Percentiles rank a stretch among this genome's conserved stretches.
Conservation (phyloP, 2,113 vertebrate species). For the Channa maculata region DNA sequence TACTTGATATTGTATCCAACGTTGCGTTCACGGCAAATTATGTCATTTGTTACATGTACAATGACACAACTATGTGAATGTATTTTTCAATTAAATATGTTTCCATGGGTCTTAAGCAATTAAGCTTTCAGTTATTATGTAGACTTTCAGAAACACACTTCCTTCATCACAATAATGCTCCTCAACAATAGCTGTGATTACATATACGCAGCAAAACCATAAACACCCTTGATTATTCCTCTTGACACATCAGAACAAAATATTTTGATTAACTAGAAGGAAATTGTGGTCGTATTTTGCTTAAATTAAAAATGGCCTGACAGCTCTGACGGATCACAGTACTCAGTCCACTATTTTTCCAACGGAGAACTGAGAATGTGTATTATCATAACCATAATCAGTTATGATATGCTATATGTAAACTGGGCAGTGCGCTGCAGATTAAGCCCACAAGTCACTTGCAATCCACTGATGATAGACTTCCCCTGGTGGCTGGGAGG, state of each 20-base stretch:
- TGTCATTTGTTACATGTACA: neutral
- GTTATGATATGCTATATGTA: too few relatives aligned
- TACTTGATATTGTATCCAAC: too few relatives aligned
- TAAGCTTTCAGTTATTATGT: neutral
- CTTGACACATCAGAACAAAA: neutral
- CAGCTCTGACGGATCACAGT: neutral
- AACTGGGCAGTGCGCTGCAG: too few relatives aligned
- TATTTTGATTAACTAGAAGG: neutral
- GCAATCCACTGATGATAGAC: too few relatives aligned
- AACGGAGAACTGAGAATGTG: neutral
- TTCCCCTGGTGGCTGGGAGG: too few relatives aligned
- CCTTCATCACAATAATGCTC: neutral
- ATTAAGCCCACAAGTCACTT: too few relatives aligned
- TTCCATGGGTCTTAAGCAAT: neutral
- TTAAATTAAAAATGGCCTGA: neutral
- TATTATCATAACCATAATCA: too few relatives aligned
- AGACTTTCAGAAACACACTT: neutral
- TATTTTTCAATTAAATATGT: neutral
- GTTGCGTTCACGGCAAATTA: neutral
- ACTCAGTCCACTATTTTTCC: neutral
- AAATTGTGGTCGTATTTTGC: neutral
- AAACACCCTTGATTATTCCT: neutral
- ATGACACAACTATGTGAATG: too few relatives aligned
- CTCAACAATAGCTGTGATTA: neutral
- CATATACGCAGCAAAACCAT: neutral